Evolutionary conservation across 2,113 vertebrate genomes (phyloP).

Genomic region (Grantiella picta): DNA sequence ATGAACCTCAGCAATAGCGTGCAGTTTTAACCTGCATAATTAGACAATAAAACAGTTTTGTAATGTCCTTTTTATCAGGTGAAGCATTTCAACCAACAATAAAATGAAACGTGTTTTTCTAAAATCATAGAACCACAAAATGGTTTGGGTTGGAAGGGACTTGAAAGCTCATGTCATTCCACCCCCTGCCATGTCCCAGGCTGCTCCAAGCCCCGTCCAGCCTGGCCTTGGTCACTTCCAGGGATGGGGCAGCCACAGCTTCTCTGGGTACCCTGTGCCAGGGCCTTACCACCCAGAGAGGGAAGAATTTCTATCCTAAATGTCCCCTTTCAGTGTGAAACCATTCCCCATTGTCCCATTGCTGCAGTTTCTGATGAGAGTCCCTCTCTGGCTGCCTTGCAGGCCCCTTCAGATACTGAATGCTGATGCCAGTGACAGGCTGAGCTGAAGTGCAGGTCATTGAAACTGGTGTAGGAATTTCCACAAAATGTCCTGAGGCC

Average conservation of each 20-base stretch:
- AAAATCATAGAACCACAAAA: neutral
- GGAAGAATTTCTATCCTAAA: neutral
- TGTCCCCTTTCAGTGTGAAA: neutral
- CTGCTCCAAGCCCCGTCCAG: fast-evolving
- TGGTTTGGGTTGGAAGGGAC: neutral
- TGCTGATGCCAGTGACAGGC: neutral
- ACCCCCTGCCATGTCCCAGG: neutral
- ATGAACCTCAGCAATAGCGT: neutral
- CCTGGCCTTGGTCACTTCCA: neutral
- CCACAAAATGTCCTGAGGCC: neutral
- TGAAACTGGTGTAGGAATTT: neutral
- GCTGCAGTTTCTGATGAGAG: neutral
- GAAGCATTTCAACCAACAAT: neutral
- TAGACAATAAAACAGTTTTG: neutral
- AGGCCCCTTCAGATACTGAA: neutral
- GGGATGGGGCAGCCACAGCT: neutral
- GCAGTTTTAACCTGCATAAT: neutral
- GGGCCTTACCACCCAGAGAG: fast-evolving
- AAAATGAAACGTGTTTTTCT: neutral
- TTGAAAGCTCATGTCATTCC: neutral
- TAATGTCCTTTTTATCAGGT: neutral
- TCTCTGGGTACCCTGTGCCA: neutral
- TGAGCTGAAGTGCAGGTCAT: neutral
- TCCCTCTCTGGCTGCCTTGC: neutral
- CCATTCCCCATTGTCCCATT: neutral